phyloP scores from a whole-genome alignment of 1,140 invertebrate genomes.

The Anastatus disparis region DNA sequence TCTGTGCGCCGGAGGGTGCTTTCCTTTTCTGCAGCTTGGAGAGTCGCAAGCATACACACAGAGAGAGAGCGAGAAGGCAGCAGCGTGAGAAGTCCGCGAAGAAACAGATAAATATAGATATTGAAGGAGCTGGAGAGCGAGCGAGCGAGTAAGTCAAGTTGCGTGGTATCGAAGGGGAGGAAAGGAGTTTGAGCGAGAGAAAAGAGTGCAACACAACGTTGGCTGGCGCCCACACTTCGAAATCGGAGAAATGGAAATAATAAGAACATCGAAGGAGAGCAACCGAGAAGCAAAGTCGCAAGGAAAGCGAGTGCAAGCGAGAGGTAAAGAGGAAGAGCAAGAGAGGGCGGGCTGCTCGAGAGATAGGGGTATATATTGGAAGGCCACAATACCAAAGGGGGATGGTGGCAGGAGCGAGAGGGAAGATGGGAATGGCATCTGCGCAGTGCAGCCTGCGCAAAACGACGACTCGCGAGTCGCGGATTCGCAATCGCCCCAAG shows the following conservation, averaged over 20 bases:
- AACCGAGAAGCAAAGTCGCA: too few species aligned
- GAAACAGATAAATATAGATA: conserved; percentile 64
- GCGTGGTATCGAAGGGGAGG: too few species aligned
- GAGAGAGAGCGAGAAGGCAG: neutral
- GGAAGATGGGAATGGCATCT: conserved; percentile 44
- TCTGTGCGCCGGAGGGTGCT: too few species aligned
- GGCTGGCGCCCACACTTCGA: conserved; percentile 35
- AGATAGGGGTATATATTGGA: neutral
- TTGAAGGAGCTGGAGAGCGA: conserved; percentile 44
- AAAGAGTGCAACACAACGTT: neutral
- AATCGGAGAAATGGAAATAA: conserved; percentile 64
- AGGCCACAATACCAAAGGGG: conserved; percentile 30
- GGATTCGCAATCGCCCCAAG: conserved; percentile 11
- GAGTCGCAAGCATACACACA: neutral
- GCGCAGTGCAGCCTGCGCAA: conserved; percentile 64
- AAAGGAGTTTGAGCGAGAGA: too few species aligned
- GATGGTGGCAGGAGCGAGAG: conserved; percentile 38
- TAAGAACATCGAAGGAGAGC: neutral
- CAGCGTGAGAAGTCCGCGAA: conserved; percentile 47
- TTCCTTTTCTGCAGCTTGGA: neutral
- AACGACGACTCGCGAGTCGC: neutral
- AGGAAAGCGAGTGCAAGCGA: conserved; percentile 10
- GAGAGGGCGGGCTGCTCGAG: neutral
- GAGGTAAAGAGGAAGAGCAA: conserved; percentile 15
- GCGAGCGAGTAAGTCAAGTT: conserved; percentile 4